A percentile compares a stretch with the other conserved stretches of the same genome.
phyloP scores from a whole-genome alignment of 2,888 invertebrate genomes.

The Cephus spinipes region DNA sequence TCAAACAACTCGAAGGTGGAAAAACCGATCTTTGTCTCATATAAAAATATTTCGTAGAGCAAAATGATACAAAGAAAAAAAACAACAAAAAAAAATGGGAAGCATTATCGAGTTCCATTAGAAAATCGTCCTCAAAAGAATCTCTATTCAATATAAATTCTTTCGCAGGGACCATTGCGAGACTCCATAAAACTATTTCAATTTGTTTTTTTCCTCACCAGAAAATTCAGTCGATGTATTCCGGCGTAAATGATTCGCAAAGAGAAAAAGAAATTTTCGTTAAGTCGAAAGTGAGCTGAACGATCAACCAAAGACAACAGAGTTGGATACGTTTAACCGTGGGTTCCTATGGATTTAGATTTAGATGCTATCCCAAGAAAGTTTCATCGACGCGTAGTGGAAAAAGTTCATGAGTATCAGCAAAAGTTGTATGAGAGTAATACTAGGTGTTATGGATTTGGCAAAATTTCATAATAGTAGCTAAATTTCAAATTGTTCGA shows the following conservation, averaged over 20 bases:
- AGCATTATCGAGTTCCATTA: neutral
- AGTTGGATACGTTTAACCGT: neutral
- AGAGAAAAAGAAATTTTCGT: neutral
- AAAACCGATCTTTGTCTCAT: too few species aligned
- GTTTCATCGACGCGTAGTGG: neutral
- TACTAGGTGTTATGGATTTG: neutral
- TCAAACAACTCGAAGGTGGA: too few species aligned
- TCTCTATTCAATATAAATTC: neutral
- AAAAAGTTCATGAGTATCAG: neutral
- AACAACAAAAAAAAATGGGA: neutral
- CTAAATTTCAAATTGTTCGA: neutral
- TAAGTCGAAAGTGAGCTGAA: neutral
- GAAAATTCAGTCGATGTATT: neutral
- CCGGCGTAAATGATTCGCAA: neutral
- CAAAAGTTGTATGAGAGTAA: neutral
- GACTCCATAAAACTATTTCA: neutral
- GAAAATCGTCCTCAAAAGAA: neutral
- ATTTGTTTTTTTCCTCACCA: neutral
- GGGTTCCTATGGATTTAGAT: neutral
- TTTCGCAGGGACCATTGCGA: neutral
- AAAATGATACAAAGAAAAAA: neutral
- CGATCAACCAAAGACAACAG: neutral
- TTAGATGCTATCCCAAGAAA: neutral
- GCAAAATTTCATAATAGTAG: neutral
- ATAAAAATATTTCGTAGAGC: too few species aligned